Percentiles rank a stretch among this genome's conserved stretches.
These are phyloP conservation scores for Sardinella longiceps DNA, from an alignment of 2,797 vertebrate species.

Conservation along the genomic window DNA sequence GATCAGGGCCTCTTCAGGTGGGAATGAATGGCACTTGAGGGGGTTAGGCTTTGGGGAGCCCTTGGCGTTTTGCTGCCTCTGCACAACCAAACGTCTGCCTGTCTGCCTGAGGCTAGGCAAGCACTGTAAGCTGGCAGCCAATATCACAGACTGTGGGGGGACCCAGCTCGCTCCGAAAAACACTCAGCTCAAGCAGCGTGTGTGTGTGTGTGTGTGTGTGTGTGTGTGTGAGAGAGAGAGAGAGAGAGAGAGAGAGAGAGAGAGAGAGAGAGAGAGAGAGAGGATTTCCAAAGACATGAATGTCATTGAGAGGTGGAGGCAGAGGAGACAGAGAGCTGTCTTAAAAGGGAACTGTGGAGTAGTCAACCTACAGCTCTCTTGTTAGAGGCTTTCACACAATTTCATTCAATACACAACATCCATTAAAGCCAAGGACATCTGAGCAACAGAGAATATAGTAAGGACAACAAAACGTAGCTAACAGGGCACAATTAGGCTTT, in stretches of 20 bases:
- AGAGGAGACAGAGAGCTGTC: not conserved
- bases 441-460: no score
- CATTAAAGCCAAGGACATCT: no score
- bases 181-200: not conserved
- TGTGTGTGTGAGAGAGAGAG: not conserved
- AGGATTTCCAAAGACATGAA: not conserved
- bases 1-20: not conserved
- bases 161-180: not conserved
- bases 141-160: not conserved
- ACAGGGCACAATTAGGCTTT: no score
- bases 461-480: no score
- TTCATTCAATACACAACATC: no score
- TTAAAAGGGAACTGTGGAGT: no score
- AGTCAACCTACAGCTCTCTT: no score
- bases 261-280: not conserved
- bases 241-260: not conserved
- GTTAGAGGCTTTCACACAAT: no score
- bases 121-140: slow-evolving; percentile 2
- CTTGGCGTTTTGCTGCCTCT: not conserved
- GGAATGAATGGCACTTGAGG: slow-evolving; percentile 14
- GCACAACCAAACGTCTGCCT: slow-evolving; percentile 1
- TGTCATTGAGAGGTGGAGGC: not conserved
- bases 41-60: not conserved
- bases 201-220: no score
- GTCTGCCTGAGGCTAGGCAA: not conserved